A percentile compares a stretch with the other conserved stretches of the same genome.
Evolutionary conservation across 1,140 invertebrate genomes (phyloP).

Genomic region (Brachionus asplanchnoidis): DNA sequence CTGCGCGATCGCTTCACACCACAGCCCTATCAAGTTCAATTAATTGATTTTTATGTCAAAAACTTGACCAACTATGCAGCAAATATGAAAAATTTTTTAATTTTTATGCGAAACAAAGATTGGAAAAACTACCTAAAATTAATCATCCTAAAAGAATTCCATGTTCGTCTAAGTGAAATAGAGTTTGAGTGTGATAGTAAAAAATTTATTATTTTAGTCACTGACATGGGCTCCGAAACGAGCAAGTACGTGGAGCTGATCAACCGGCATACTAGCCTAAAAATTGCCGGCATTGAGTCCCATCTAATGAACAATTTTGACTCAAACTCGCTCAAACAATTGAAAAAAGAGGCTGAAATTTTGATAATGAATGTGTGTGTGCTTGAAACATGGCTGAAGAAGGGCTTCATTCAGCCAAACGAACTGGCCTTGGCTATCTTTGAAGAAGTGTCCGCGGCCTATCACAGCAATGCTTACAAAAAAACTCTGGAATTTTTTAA

Average conservation of each 20-base stretch:
- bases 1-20: slow-evolving; percentile 27
- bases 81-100: slow-evolving; percentile 16
- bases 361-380: slow-evolving; percentile 21
- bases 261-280: not conserved
- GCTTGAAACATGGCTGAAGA: not conserved
- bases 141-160: not conserved
- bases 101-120: slow-evolving; percentile 29
- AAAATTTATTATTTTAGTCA: slow-evolving; percentile 23
- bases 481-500: not conserved
- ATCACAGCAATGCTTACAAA: not conserved
- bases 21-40: slow-evolving; percentile 25
- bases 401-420: not conserved
- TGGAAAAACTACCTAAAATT: slow-evolving; percentile 11
- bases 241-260: slow-evolving; percentile 31
- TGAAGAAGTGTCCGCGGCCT: slow-evolving; percentile 11
- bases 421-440: slow-evolving; percentile 7
- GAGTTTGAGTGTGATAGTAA: not conserved
- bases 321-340: not conserved
- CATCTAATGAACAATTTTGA: slow-evolving; percentile 13
- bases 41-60: slow-evolving; percentile 37
- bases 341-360: slow-evolving; percentile 28
- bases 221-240: slow-evolving; percentile 16
- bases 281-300: slow-evolving; percentile 31
- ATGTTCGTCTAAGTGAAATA: not conserved
- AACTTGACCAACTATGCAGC: not conserved